Base-by-base conservation (phyloP, 2,113 vertebrate species). In the Chloropsis cyanopogon region DNA sequence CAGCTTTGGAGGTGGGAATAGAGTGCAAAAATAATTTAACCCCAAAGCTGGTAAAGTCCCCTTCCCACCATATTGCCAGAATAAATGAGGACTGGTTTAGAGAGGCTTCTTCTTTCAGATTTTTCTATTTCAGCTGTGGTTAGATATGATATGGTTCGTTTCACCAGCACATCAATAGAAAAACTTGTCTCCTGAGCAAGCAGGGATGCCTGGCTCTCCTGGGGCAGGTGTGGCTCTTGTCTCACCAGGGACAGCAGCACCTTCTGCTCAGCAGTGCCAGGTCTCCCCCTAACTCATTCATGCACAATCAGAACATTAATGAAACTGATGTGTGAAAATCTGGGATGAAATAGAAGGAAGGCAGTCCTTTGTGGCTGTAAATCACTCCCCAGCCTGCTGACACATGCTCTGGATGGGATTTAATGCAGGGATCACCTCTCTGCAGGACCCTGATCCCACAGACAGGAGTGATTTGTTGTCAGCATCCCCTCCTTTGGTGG, bases 311-410 rank as follows among this genome's bases (percentile, higher is more conserved):
- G 65, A 64, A 56, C 37, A 76, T 39, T 37, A 44, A 64, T 33
- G n/a, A 83, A 44, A 77, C 26, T 20, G 23, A 3, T 6, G 13
- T 44, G 52, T 64, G 66, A 49, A 81, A 64, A 20, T 4, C 37
- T 84, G 61, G 29, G 52, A 49, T 66, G 35, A 78, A 75, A 39
- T 4, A 69, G 56, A 63, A 66, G 19, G 29, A 21, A 70, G 24
- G 7, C 39, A 71, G 63, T 39, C 24, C 50, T 44, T 1, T 0
- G 0, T 18, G 35, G 22, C 42, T 8, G 1, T 53, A 69, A 52
- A 68, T 82, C 41, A 35, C 19, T 15, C 8, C 37, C 12, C 14
- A 41, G 20, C 16, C 64, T 37, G 56, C 33, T 52, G 60, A 21
- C 41, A 50, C 6, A 0, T 4, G 14, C 7, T 4, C 15, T 47